These are phyloP conservation scores for Caenorhabditis sp. DNA, from an alignment of 2,888 invertebrate genomes.

Conservation along the genomic window DNA sequence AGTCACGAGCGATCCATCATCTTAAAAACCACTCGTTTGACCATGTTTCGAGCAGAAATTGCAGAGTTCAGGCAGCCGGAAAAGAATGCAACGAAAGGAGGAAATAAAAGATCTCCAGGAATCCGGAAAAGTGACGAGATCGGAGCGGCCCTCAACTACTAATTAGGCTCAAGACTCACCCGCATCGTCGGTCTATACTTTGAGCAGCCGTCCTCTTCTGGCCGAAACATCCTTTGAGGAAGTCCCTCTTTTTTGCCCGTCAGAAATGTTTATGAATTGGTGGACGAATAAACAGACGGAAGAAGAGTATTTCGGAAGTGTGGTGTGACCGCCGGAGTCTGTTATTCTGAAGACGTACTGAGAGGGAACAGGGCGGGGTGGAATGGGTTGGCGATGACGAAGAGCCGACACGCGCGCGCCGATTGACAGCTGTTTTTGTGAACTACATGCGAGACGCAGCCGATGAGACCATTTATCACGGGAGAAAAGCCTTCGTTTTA, in stretches of 20 bases:
- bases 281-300: slow-evolving; percentile 26
- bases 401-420: slow-evolving; percentile 31
- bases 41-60: no score
- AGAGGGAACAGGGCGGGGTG: slow-evolving; percentile 3
- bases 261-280: slow-evolving; percentile 37
- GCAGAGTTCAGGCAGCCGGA: not conserved
- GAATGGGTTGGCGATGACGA: slow-evolving; percentile 5
- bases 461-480: slow-evolving; percentile 47
- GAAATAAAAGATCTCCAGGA: slow-evolving; percentile 25
- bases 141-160: slow-evolving; percentile 14
- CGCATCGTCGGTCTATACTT: slow-evolving; percentile 61
- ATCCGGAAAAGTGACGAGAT: slow-evolving; percentile 43
- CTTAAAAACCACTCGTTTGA: not conserved
- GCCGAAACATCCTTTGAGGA: not conserved
- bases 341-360: slow-evolving; percentile 35
- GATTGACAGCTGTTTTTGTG: slow-evolving; percentile 46
- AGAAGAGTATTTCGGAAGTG: slow-evolving; percentile 27
- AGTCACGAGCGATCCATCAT: not conserved
- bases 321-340: slow-evolving; percentile 42
- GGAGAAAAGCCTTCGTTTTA: slow-evolving; percentile 29
- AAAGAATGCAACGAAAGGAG: not conserved
- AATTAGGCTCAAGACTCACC: slow-evolving; percentile 43
- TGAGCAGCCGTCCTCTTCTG: slow-evolving; percentile 34
- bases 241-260: not conserved
- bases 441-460: slow-evolving; percentile 43